These are phyloP conservation scores for Ophiothrix spiculata DNA, from an alignment of 35 echinoderm and acorn worm species.

Conservation along the genomic window DNA sequence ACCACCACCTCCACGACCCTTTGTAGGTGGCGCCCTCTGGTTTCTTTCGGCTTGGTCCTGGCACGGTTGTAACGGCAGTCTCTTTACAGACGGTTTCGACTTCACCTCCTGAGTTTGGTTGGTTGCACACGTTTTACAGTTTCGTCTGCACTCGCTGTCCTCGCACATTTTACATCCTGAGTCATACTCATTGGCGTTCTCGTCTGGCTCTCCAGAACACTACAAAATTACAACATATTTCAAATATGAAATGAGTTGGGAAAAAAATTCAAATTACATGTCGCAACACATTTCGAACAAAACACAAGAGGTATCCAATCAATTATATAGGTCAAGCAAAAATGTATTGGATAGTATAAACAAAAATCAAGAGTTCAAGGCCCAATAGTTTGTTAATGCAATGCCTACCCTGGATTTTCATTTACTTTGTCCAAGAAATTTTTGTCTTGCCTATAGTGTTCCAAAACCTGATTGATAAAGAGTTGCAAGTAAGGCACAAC, in stretches of 20 bases:
- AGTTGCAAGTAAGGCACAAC: too few relatives aligned
- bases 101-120: not conserved
- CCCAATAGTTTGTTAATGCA: too few relatives aligned
- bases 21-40: not conserved
- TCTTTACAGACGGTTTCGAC: not conserved
- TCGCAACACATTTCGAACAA: too few relatives aligned
- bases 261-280: not conserved
- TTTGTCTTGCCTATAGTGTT: too few relatives aligned
- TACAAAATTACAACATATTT: too few relatives aligned
- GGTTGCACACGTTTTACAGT: slow-evolving; percentile 19
- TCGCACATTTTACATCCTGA: slow-evolving; percentile 14
- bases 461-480: too few relatives aligned
- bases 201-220: slow-evolving; percentile 20
- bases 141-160: not conserved
- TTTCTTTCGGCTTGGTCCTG: not conserved
- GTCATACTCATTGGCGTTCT: slow-evolving; percentile 22
- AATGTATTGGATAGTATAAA: too few relatives aligned
- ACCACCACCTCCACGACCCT: slow-evolving; percentile 16
- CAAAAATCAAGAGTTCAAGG: too few relatives aligned
- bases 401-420: too few relatives aligned
- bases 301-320: too few relatives aligned
- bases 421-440: too few relatives aligned
- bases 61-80: not conserved
- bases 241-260: not conserved
- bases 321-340: too few relatives aligned